These are phyloP conservation scores for Oopsacas minuta DNA, from an alignment of 37 sponge, comb jelly and placozoan genomes.

Conservation along the genomic window DNA sequence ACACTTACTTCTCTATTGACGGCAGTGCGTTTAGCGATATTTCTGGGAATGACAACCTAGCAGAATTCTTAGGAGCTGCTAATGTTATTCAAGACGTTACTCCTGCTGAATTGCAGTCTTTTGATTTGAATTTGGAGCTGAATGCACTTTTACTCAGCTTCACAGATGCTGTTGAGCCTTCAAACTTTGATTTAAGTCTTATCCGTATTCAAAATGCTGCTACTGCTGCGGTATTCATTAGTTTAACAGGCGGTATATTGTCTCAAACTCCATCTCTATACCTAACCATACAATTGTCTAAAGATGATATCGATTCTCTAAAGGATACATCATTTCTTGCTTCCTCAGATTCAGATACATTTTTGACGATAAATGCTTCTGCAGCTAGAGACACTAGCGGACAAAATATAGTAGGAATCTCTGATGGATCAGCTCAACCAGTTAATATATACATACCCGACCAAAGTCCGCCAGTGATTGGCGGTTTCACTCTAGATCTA, in stretches of 20 bases:
- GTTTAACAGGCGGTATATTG: neutral
- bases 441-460: slow-evolving; percentile 41
- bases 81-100: slow-evolving; percentile 6
- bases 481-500: slow-evolving; percentile 41
- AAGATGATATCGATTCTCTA: slow-evolving; percentile 44
- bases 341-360: slow-evolving; percentile 39
- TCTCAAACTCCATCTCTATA: neutral
- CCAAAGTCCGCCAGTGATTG: slow-evolving; percentile 32
- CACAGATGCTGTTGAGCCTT: neutral
- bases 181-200: neutral
- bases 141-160: neutral
- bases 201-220: neutral
- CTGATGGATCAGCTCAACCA: slow-evolving; percentile 33
- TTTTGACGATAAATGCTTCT: slow-evolving; percentile 28
- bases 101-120: neutral
- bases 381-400: slow-evolving; percentile 36
- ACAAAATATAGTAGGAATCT: slow-evolving; percentile 29
- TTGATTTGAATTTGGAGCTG: neutral
- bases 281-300: slow-evolving; percentile 32
- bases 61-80: slow-evolving; percentile 15
- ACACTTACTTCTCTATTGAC: slow-evolving; percentile 41
- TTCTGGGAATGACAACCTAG: slow-evolving; percentile 24
- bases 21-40: slow-evolving; percentile 36
- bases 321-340: slow-evolving; percentile 47
- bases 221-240: neutral